Evolutionary conservation across 2,113 vertebrate species (phyloP).

Genomic region (Alosa alosa): DNA sequence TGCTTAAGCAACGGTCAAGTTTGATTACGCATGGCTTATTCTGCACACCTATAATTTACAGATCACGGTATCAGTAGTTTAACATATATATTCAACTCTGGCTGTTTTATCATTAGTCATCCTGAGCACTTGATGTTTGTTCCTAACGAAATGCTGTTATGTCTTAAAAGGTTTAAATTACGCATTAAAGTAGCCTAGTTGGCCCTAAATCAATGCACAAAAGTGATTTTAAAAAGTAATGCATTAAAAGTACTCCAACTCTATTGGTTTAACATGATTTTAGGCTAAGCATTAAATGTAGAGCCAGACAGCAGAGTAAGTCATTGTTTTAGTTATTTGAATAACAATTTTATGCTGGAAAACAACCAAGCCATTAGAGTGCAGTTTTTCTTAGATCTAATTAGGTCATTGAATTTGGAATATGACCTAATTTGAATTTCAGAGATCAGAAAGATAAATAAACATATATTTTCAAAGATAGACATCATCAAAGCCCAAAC

Average conservation of each 20-base stretch:
- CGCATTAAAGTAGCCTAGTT: too few relatives aligned
- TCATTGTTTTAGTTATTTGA: neutral
- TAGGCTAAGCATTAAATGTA: neutral
- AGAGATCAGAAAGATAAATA: neutral
- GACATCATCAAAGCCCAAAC: neutral
- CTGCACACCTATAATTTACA: neutral
- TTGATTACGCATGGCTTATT: neutral
- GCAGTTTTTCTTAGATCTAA: neutral
- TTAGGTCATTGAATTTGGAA: neutral
- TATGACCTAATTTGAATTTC: slow-evolving; percentile 7
- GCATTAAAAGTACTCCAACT: too few relatives aligned
- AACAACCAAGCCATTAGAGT: neutral
- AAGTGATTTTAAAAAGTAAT: too few relatives aligned
- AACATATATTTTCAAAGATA: neutral
- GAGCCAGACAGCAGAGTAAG: neutral
- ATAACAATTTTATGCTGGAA: neutral
- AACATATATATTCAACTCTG: neutral
- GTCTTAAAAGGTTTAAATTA: too few relatives aligned
- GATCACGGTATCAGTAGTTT: neutral
- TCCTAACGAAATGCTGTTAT: neutral
- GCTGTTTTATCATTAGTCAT: neutral
- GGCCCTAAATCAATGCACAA: too few relatives aligned
- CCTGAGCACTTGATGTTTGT: neutral
- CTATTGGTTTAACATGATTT: neutral
- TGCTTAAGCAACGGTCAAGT: neutral